phyloP scores from a whole-genome alignment of 2,888 invertebrate species.

The Tuberolachnus salignus region DNA sequence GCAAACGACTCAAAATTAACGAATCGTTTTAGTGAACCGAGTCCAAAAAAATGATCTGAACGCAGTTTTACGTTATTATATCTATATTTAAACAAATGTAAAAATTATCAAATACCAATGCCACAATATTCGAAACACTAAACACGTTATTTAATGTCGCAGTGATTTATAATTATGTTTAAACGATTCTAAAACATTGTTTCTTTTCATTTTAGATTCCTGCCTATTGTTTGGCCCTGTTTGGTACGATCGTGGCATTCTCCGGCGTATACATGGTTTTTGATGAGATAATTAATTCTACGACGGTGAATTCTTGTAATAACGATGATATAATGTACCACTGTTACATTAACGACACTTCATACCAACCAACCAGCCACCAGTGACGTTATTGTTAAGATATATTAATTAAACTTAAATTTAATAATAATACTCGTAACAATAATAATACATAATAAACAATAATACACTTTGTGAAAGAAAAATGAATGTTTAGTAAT shows the following conservation, averaged over 20 bases:
- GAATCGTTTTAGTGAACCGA: too few species aligned
- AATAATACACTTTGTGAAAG: not conserved
- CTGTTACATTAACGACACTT: constrained; percentile 63
- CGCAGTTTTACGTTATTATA: too few species aligned
- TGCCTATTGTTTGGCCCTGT: constrained; percentile 72
- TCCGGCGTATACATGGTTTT: constrained; percentile 66
- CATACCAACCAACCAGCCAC: not conserved
- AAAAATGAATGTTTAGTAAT: too few species aligned
- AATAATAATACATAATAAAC: not conserved
- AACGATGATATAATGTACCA: constrained; percentile 72
- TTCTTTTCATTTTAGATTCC: constrained; percentile 66
- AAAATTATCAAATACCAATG: too few species aligned
- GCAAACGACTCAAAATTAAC: too few species aligned
- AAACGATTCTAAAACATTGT: not conserved
- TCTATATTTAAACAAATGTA: too few species aligned
- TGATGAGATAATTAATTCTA: constrained; percentile 61
- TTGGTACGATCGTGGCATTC: constrained; percentile 71
- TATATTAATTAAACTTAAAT: constrained; percentile 8
- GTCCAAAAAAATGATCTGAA: too few species aligned
- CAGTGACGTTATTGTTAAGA: constrained; percentile 1
- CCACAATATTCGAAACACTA: too few species aligned
- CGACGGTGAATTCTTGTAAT: constrained; percentile 66
- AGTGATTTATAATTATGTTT: too few species aligned
- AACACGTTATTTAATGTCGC: too few species aligned
- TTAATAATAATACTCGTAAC: not conserved